Evolutionary conservation across 2,797 vertebrate genomes (phyloP).

Genomic region (Distichodus sexfasciatus): DNA sequence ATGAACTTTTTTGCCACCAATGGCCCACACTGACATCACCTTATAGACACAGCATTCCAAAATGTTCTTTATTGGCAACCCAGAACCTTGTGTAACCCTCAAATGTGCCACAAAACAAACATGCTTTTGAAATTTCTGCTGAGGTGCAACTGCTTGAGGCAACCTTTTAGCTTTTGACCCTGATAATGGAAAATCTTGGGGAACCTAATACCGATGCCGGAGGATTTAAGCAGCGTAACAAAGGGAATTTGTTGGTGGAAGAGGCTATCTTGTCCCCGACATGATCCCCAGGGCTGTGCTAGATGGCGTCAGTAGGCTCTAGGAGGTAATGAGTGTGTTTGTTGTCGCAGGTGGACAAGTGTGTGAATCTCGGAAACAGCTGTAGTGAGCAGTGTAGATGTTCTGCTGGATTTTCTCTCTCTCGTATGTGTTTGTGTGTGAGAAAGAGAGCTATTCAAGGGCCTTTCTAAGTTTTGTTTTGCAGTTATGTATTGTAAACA

Average conservation of each 20-base stretch:
- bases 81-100: not conserved
- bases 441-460: constrained; percentile 15
- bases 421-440: constrained; percentile 33
- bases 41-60: too few species aligned
- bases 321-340: constrained; percentile 68
- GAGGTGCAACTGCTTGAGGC: too few species aligned
- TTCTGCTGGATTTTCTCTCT: constrained; percentile 14
- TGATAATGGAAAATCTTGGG: constrained; percentile 39
- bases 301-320: constrained; percentile 64
- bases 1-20: too few species aligned
- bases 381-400: constrained; percentile 57
- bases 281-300: constrained; percentile 57
- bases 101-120: constrained; percentile 1
- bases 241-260: not conserved
- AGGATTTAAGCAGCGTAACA: constrained; percentile 17
- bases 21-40: too few species aligned
- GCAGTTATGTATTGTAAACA: constrained; percentile 36
- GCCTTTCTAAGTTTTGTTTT: constrained; percentile 31
- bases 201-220: not conserved
- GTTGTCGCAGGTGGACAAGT: constrained; percentile 71
- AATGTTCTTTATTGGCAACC: not conserved
- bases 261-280: constrained; percentile 49
- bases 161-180: constrained; percentile 33
- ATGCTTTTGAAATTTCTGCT: too few species aligned
- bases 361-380: constrained; percentile 63